Base-by-base conservation (phyloP, 2,797 vertebrate species). In the Myripristis murdjan region DNA sequence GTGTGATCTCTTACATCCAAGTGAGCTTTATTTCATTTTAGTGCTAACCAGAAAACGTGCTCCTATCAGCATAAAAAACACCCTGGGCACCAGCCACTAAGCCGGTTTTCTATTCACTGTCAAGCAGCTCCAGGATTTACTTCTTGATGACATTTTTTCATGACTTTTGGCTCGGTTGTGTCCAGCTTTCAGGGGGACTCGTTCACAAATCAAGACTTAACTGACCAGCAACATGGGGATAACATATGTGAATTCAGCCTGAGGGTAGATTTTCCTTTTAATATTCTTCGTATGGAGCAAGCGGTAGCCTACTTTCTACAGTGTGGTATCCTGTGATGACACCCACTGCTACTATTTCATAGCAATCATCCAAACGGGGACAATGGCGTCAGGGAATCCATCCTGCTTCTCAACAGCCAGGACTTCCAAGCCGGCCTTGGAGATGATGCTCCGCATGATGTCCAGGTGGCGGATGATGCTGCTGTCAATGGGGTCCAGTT, bases 321-420 rank as follows among this genome's bases (percentile, higher is more conserved):
- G 22, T 26, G 49, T 12, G 15, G 24, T 52, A 16, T 26, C 23
- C 12, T 52, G 52, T 52, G 9, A 37, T 10, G 33, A 35, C 33
- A 10, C 23, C 22, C 49, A 15, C 15, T 35, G 5, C 15, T 31
- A 63, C 64, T 90, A 92, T 18, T 93, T 91, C 94, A 99, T 93
- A 0, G 97, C 97, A 4, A 99, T 81, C 96, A 96, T 99, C 97
- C 97, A 99, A 41, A 99, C 95, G 0, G 97, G 98, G 39, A 99
- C 93, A 37, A 97, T 97, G 81, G 93, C 71, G 20, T 98, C 97
- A 0, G 98, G 98, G 58, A 99, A 97, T 0, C 95, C 95, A 1
- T 94, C 89, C 85, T 99, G 98, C 80, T 70, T 93, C 93, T 98
- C 92, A 23, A 95, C 91, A 5, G 63, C 91, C 66, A 98, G 85